Percentiles rank a stretch among this genome's conserved stretches.
phyloP scores from a whole-genome alignment of 2,797 vertebrate species.

The Setipinna tenuifilis region DNA sequence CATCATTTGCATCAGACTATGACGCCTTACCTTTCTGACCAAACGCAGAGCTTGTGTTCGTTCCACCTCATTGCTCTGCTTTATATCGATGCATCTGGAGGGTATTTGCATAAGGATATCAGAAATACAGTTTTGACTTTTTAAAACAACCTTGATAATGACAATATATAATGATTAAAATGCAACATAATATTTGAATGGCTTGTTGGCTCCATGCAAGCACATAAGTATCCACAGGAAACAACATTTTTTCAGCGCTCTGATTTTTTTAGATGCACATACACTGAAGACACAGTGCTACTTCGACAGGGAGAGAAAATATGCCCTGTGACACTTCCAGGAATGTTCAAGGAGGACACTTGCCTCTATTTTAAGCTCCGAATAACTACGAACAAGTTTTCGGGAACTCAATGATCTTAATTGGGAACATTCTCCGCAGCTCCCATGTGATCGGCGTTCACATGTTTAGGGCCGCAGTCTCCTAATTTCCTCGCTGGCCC shows the following conservation, averaged over 20 bases:
- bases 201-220: not conserved
- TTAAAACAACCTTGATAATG: not conserved
- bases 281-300: no score
- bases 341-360: not conserved
- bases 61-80: conserved; percentile 88
- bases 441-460: not conserved
- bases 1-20: not conserved
- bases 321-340: not conserved
- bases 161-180: not conserved
- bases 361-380: conserved; percentile 7
- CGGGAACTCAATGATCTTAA: not conserved
- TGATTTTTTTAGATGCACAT: not conserved
- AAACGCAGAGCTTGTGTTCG: conserved; percentile 86
- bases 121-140: not conserved
- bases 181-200: not conserved
- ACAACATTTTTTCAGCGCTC: not conserved
- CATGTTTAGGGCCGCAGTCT: no score
- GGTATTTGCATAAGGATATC: not conserved
- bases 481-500: not conserved
- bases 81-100: conserved; percentile 85
- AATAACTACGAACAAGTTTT: not conserved
- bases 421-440: not conserved
- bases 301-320: not conserved
- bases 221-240: not conserved
- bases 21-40: conserved; percentile 80